Percentiles rank a stretch among this genome's conserved stretches.
Evolutionary conservation across 2,888 invertebrate species (phyloP).

Genomic region (Drosophila basisetae): DNA sequence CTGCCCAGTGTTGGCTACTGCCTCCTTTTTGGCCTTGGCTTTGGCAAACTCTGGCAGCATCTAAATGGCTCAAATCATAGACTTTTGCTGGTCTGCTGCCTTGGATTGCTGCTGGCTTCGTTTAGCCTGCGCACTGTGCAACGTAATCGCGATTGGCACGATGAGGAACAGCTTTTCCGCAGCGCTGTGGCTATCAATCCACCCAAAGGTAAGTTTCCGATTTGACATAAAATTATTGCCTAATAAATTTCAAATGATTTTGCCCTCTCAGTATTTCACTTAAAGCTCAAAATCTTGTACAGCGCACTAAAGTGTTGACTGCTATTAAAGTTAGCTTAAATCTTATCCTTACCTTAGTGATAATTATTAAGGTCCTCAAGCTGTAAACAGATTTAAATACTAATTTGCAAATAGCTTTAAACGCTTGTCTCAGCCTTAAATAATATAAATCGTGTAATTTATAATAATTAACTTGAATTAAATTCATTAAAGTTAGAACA

Average conservation of each 20-base stretch:
- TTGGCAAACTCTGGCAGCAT: conserved; percentile 85
- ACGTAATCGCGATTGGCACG: conserved; percentile 95
- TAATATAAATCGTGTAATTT: not conserved
- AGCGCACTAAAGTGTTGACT: not conserved
- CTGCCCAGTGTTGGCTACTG: conserved; percentile 98
- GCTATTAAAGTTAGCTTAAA: not conserved
- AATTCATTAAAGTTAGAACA: not conserved
- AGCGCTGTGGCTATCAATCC: conserved; percentile 97
- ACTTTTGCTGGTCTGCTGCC: conserved; percentile 76
- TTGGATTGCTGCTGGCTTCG: conserved; percentile 88
- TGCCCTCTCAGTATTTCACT: not conserved
- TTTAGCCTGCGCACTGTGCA: conserved; percentile 91
- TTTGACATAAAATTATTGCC: not conserved
- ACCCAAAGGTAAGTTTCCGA: conserved; percentile 92
- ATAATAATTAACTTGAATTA: not conserved
- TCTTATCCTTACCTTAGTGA: not conserved
- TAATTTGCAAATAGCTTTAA: not conserved
- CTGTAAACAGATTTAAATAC: not conserved
- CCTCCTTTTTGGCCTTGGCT: conserved; percentile 92
- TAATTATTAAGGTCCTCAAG: not conserved
- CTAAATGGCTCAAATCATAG: conserved; percentile 74
- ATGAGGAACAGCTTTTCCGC: conserved; percentile 96
- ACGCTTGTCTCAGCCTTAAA: not conserved
- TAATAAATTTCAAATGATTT: not conserved
- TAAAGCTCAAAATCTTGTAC: not conserved